A percentile compares a stretch with the other conserved stretches of the same genome.
Evolutionary conservation across 2,113 vertebrate genomes (phyloP).

Genomic region (Oreotrochilus melanogaster): DNA sequence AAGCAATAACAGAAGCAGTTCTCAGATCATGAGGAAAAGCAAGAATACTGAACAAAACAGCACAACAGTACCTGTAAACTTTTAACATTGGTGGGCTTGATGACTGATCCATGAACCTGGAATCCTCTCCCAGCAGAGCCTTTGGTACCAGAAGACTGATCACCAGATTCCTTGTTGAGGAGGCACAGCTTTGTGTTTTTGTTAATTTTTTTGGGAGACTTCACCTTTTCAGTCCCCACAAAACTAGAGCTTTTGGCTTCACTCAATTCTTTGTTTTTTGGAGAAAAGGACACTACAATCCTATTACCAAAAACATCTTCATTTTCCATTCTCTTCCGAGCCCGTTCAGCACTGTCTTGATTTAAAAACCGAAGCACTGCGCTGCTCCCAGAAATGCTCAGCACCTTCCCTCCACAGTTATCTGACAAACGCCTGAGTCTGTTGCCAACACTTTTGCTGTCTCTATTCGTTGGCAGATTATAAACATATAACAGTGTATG

Average conservation of each 20-base stretch:
- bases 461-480: slow-evolving; percentile 94
- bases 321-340: slow-evolving; percentile 96
- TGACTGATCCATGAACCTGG: slow-evolving; percentile 73
- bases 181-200: slow-evolving; percentile 86
- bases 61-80: slow-evolving; percentile 82
- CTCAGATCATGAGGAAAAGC: background rate
- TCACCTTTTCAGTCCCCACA: slow-evolving; percentile 83
- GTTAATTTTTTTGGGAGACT: slow-evolving; percentile 89
- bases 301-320: slow-evolving; percentile 95
- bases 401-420: slow-evolving; percentile 97
- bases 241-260: slow-evolving; percentile 77
- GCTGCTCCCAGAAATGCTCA: slow-evolving; percentile 89
- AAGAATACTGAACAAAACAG: background rate
- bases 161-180: slow-evolving; percentile 77
- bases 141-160: slow-evolving; percentile 84
- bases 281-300: slow-evolving; percentile 91
- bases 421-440: slow-evolving; percentile 94
- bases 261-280: slow-evolving; percentile 79
- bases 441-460: slow-evolving; percentile 91
- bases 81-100: slow-evolving; percentile 88
- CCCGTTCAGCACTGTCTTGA: slow-evolving; percentile 90
- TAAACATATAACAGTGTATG: slow-evolving; percentile 94
- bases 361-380: slow-evolving; percentile 93
- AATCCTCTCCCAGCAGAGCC: slow-evolving; percentile 82
- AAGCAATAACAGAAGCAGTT: background rate